Percentiles rank a stretch among this genome's conserved stretches.
These are phyloP conservation scores for Brachymystax lenok DNA, from an alignment of 2,797 vertebrate species.

Conservation along the genomic window DNA sequence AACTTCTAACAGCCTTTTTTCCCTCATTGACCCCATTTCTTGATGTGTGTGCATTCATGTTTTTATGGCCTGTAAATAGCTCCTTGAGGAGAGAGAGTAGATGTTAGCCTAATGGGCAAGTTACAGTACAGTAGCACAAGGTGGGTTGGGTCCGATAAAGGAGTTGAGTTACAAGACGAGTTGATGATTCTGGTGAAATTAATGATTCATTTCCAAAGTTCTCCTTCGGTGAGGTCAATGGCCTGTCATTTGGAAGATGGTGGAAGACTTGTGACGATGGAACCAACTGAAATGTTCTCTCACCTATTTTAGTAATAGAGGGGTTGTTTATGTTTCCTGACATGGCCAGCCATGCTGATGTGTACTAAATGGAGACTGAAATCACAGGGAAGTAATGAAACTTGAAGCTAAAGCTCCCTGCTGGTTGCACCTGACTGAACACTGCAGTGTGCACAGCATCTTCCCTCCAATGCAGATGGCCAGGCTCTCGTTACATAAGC, in stretches of 20 bases:
- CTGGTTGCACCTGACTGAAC: conserved; percentile 15
- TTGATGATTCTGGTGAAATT: conserved; percentile 31
- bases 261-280: conserved; percentile 5
- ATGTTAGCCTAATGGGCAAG: conserved; percentile 63
- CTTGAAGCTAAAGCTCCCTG: not conserved
- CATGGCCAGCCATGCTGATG: conserved; percentile 7
- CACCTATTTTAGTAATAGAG: not conserved
- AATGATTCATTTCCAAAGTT: conserved; percentile 28
- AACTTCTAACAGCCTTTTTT: conserved; percentile 66
- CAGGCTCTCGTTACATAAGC: conserved; percentile 14
- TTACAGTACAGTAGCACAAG: conserved; percentile 27
- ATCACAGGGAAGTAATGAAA: not conserved
- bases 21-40: conserved; percentile 69
- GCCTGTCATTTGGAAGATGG: conserved; percentile 5
- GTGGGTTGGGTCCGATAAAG: conserved; percentile 32
- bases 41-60: conserved; percentile 52
- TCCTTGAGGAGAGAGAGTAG: conserved; percentile 49
- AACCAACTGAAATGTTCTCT: conserved; percentile 16
- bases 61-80: conserved; percentile 56
- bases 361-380: conserved; percentile 18
- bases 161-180: conserved; percentile 23
- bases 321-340: conserved; percentile 1
- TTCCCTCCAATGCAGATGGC: not conserved
- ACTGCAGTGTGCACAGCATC: not conserved
- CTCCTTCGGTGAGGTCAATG: conserved; percentile 11